phyloP scores from a whole-genome alignment of 2,888 invertebrate species.

The Scaptomyza tumidula region DNA sequence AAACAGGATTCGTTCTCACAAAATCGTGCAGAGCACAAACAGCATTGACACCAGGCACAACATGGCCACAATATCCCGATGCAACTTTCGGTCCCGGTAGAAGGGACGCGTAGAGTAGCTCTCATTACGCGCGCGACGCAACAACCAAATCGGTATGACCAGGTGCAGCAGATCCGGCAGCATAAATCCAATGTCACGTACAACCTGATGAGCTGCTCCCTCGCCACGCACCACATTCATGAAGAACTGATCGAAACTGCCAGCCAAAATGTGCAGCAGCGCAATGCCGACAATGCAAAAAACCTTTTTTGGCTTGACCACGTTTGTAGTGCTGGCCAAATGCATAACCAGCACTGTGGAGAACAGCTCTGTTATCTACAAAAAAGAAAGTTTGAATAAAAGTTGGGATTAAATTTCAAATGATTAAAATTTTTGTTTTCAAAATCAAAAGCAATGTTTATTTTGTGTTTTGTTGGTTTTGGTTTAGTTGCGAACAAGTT shows the following conservation, averaged over 20 bases:
- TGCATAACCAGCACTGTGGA: constrained; percentile 87
- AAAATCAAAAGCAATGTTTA: no score
- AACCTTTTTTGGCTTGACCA: constrained; percentile 86
- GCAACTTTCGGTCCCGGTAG: constrained; percentile 83
- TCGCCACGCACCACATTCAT: constrained; percentile 88
- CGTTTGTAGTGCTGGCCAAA: constrained; percentile 86
- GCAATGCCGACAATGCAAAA: constrained; percentile 87
- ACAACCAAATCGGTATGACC: constrained; percentile 86
- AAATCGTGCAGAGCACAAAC: constrained; percentile 84
- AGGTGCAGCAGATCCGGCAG: constrained; percentile 88
- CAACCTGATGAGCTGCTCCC: constrained; percentile 88
- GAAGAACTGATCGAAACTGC: constrained; percentile 88
- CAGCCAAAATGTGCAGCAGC: constrained; percentile 87
- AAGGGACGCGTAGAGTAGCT: constrained; percentile 83
- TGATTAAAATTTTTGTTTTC: background rate
- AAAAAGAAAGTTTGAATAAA: background rate
- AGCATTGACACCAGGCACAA: constrained; percentile 83
- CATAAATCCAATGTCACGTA: constrained; percentile 89
- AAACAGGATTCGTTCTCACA: constrained; percentile 81
- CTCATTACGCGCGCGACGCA: constrained; percentile 83
- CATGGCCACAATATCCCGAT: constrained; percentile 83
- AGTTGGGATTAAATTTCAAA: background rate
- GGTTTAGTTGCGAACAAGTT: no score
- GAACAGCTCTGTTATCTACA: constrained; percentile 86
- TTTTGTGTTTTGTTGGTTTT: no score